These are phyloP conservation scores for Trididemnum miniatum DNA, from an alignment of 23 tunicate species.

Conservation along the genomic window DNA sequence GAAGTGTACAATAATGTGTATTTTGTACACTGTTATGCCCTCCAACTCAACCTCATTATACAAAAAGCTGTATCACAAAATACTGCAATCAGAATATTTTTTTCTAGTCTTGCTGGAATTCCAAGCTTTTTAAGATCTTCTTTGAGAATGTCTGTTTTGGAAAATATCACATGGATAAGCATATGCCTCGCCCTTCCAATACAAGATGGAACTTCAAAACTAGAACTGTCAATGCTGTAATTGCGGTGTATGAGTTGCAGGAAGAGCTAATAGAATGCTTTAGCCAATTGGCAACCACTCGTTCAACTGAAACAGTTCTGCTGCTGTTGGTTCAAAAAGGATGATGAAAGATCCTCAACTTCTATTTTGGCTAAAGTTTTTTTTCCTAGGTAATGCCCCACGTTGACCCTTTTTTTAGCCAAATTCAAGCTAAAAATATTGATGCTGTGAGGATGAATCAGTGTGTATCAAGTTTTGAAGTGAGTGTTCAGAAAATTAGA, in stretches of 20 bases:
- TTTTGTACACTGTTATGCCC: constrained; percentile 29
- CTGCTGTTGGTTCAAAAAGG: neutral
- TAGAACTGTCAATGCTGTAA: constrained; percentile 8
- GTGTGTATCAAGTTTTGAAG: neutral
- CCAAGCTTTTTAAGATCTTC: constrained; percentile 18
- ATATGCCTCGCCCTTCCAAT: constrained; percentile 15
- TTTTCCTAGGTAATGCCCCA: constrained; percentile 28
- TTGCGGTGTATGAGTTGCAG: neutral
- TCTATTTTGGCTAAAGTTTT: constrained; percentile 21
- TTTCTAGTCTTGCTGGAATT: neutral
- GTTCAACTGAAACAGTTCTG: constrained; percentile 13
- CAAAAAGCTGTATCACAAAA: constrained; percentile 1
- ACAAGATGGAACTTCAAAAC: constrained; percentile 41
- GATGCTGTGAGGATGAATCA: neutral
- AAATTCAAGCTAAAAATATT: constrained; percentile 15
- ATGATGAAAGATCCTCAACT: constrained; percentile 7
- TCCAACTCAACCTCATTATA: constrained; percentile 10
- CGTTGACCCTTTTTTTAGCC: constrained; percentile 18
- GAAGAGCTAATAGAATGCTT: constrained; percentile 9
- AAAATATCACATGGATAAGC: neutral
- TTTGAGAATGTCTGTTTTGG: neutral
- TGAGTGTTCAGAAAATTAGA: neutral
- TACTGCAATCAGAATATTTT: neutral
- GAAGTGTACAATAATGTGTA: constrained; percentile 31
- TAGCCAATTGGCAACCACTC: neutral